These are phyloP conservation scores for Ennomos fuscantarius DNA, from an alignment of 2,888 invertebrate genomes.

Conservation along the genomic window DNA sequence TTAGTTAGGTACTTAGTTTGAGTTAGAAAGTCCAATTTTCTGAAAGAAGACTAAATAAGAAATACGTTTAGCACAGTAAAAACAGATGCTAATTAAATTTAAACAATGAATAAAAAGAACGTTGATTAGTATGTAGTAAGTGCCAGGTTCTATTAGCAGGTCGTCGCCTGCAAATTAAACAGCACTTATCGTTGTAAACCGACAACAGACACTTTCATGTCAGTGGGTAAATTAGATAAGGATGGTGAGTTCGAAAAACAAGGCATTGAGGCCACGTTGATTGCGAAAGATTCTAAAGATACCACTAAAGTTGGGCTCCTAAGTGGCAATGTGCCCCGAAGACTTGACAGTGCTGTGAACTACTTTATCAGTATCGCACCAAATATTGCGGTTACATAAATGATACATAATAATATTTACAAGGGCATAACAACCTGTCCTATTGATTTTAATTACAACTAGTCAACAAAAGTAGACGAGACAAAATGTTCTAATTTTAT, in stretches of 20 bases:
- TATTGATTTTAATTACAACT: slow-evolving; percentile 57
- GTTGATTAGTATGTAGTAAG: slow-evolving; percentile 46
- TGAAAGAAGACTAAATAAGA: not conserved
- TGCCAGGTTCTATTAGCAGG: slow-evolving; percentile 40
- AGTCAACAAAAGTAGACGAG: slow-evolving; percentile 34
- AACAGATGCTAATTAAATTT: slow-evolving; percentile 39
- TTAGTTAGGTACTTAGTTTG: not conserved
- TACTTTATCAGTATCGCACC: slow-evolving; percentile 56
- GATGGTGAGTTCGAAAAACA: slow-evolving; percentile 57
- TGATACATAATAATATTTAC: slow-evolving; percentile 40
- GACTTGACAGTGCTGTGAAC: slow-evolving; percentile 65
- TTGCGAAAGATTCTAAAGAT: slow-evolving; percentile 41
- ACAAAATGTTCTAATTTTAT: not conserved
- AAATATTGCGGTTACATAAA: slow-evolving; percentile 66
- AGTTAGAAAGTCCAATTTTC: too few species aligned
- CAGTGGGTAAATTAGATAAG: slow-evolving; percentile 72
- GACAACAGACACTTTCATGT: slow-evolving; percentile 60
- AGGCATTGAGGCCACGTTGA: slow-evolving; percentile 52
- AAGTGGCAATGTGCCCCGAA: slow-evolving; percentile 28
- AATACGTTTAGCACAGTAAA: slow-evolving; percentile 3
- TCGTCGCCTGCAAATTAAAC: slow-evolving; percentile 51
- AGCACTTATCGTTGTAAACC: slow-evolving; percentile 56
- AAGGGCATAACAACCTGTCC: slow-evolving; percentile 65
- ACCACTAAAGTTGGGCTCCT: slow-evolving; percentile 14
- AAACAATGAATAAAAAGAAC: slow-evolving; percentile 51